Evolutionary conservation across 2,888 invertebrate genomes (phyloP), one percentile per base, ranked within the genome.

Genomic region (Frankliniella fusca): DNA sequence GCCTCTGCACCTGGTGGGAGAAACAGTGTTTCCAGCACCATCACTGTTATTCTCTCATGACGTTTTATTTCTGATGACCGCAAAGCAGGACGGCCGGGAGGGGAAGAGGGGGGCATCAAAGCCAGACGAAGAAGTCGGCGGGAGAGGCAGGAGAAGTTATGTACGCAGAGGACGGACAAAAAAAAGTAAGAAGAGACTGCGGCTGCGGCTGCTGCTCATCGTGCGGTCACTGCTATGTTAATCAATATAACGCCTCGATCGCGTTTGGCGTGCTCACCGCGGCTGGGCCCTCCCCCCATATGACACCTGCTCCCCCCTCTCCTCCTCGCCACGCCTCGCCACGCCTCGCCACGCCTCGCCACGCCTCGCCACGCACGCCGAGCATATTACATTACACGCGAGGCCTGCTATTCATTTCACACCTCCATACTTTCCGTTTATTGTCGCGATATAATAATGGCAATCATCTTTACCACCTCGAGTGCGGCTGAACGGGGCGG

Each of bases 301-400:
- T 54, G 54, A 54, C 15, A 15, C 54, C 54, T 54, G 18, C 54
- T 54, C 8, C 54, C 54, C 54, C 54, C 54, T 12, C 54, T 20
- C 54, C 20, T 54, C n/a, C 20, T 23, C 70, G 18, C 54, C 54
- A 5, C 65, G 65, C 65, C 65, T 65, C 7, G 15, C 50, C 10
- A 11, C 20, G 65, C 65, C 54, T 54, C 54, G 54, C 54, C 20
- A 10, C 10, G 54, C 38, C 38, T 38, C 38, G 15, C 54, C 54
- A 15, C 54, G 54, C 54, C 54, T 54, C 54, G 70, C 70, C 70
- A 27, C 54, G 38, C 54, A 18, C 61, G 61, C 61, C 70, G 70
- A 76, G 70, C 70, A 76, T 76, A 76, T 76, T 76, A 76, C 70
- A 76, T 76, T 76, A 76, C 70, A 76, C 70, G n/a, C n/a, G 70